A percentile compares a stretch with the other conserved stretches of the same genome.
Evolutionary conservation across 2,888 invertebrate genomes (phyloP).

Genomic region (Gerris lacustris): DNA sequence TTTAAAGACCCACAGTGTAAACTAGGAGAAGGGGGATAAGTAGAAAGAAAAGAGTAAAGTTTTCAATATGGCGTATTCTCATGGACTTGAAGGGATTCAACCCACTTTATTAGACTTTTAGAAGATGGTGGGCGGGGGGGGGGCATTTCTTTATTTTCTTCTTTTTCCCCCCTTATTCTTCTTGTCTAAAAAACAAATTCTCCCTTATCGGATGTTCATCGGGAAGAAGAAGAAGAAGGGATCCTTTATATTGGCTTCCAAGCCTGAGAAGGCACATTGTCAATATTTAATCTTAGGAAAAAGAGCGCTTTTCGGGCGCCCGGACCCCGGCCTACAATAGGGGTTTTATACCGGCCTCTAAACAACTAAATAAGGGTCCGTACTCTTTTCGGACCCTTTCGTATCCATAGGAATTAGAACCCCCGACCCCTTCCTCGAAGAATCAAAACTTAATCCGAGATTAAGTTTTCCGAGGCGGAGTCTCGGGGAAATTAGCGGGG

Average conservation of each 20-base stretch:
- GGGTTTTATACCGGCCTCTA: not conserved
- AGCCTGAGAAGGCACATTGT: conserved; percentile 1
- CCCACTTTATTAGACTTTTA: not conserved
- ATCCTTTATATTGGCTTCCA: not conserved
- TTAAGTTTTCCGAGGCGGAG: not conserved
- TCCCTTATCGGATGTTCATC: conserved; percentile 3
- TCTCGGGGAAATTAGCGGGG: not conserved
- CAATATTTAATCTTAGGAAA: conserved; percentile 5
- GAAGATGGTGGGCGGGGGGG: not conserved
- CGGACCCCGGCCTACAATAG: not conserved
- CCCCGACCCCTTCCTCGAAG: not conserved
- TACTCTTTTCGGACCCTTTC: not conserved
- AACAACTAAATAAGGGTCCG: conserved; percentile 1
- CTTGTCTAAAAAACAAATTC: conserved; percentile 2
- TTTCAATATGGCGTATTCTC: too few relatives aligned
- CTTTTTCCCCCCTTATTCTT: not conserved
- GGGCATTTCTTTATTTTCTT: too few relatives aligned
- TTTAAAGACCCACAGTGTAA: too few relatives aligned
- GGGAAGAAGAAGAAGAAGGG: not conserved
- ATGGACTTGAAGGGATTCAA: not conserved
- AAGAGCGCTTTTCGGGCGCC: not conserved
- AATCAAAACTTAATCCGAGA: conserved; percentile 5
- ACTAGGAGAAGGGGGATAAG: too few relatives aligned
- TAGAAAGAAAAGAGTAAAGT: too few relatives aligned
- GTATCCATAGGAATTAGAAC: not conserved